Evolutionary conservation across 2,113 vertebrate species (phyloP).

Genomic region (Rhinoderma darwinii): DNA sequence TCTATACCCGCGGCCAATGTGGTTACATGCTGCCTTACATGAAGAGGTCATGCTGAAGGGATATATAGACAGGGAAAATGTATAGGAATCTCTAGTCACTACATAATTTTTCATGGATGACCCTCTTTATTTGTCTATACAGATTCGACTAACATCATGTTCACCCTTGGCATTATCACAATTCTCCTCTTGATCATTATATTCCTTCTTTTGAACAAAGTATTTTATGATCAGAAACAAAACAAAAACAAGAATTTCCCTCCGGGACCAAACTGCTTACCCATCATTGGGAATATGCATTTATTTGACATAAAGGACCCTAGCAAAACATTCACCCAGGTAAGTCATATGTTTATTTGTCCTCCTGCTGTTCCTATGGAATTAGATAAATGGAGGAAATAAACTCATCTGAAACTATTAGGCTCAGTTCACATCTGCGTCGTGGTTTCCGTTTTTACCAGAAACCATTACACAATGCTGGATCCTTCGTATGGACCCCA

Average conservation of each 20-base stretch:
- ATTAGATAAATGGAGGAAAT: too few relatives aligned
- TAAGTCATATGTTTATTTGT: background rate
- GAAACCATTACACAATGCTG: too few relatives aligned
- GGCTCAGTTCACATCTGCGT: too few relatives aligned
- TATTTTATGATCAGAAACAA: background rate
- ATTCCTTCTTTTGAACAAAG: background rate
- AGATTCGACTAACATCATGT: background rate
- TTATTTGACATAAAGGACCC: conserved; percentile 11
- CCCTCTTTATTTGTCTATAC: background rate
- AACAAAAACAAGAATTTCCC: background rate
- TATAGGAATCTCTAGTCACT: too few relatives aligned
- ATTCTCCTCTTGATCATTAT: background rate
- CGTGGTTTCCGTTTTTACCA: too few relatives aligned
- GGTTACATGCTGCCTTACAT: too few relatives aligned
- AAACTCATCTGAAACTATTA: too few relatives aligned
- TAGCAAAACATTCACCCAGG: conserved; percentile 9
- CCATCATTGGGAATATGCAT: conserved; percentile 29
- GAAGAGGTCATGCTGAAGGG: too few relatives aligned
- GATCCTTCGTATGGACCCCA: too few relatives aligned
- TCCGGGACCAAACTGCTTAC: conserved; percentile 24
- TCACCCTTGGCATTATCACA: background rate
- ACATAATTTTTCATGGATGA: background rate
- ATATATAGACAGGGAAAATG: too few relatives aligned
- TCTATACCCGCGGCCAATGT: too few relatives aligned
- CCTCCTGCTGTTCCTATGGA: background rate